Evolutionary conservation across 2,888 invertebrate genomes (phyloP), one percentile per base, ranked within the genome.

Genomic region (Ophioninae sp.): DNA sequence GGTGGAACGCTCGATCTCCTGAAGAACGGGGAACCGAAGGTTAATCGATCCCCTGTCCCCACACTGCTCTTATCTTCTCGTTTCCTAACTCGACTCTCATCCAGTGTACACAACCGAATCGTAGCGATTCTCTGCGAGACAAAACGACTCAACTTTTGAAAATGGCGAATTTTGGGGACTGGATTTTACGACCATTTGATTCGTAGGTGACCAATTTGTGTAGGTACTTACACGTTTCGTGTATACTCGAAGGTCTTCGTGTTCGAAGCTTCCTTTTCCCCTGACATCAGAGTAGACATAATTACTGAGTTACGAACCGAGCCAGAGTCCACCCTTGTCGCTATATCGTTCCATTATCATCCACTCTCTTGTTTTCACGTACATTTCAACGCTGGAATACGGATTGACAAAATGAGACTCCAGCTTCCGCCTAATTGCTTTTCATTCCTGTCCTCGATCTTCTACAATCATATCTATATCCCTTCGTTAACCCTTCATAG

Each of bases 21-120:
- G 68, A 82, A 73, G 78, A 82, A 82, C 64, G 51, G 63, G 72
- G 78, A 61, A 67, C 69, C 65, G 79, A 72, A 68, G 75, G 79
- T 76, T 76, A 83, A 83, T 83, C 72, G 76, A 79, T 79, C 41
- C 65, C 75, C 41, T 58, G 20, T 69, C 17, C 22, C 22, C 51
- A 41, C 59, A 56, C 67, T 39, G 10, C 59, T 51, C 61, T 68
- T 56, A 51, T 44, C 58, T 83, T 30, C 51, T 71, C 68, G 44
- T 22, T 64, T 30, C 72, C 44, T 39, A 51, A 17, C 51, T 71
- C 23, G 61, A 44, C 59, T 81, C 69, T 39, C 72, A 67, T 51
- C 71, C 63, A 59, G 59, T 13, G 51, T 64, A 39, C 23, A 13
- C 75, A 75, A 37, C 37, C 51, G 61, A 13, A n/a, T 56, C 8